phyloP scores from a whole-genome alignment of 2,797 vertebrate genomes.

The Halcyon smyrnensis region DNA sequence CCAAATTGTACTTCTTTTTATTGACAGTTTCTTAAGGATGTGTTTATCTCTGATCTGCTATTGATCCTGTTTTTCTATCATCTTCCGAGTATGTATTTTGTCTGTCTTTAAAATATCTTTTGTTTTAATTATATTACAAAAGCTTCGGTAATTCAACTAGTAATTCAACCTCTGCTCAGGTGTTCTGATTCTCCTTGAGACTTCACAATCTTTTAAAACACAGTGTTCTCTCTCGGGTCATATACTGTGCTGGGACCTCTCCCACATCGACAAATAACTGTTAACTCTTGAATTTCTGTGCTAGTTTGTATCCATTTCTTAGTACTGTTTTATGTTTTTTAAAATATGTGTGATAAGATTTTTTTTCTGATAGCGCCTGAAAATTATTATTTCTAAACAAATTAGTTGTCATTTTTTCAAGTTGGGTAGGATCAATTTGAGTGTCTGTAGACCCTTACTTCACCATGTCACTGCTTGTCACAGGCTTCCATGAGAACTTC shows the following conservation, averaged over 20 bases:
- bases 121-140: constrained; percentile 11
- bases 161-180: background rate
- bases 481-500: background rate
- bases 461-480: background rate
- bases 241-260: background rate
- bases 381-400: background rate
- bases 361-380: background rate
- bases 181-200: background rate
- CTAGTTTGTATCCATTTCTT: background rate
- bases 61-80: background rate
- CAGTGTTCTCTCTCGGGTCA: background rate
- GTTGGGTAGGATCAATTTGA: background rate
- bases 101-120: background rate
- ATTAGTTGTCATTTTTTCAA: background rate
- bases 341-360: accelerated
- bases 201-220: background rate
- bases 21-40: background rate
- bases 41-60: constrained; percentile 26
- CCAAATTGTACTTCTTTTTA: background rate
- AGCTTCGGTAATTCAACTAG: background rate
- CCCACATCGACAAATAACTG: background rate
- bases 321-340: background rate
- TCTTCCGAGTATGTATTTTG: background rate
- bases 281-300: background rate
- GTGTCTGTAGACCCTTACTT: background rate